phyloP scores from a whole-genome alignment of 1,140 invertebrate genomes.

The Diachasma alloeum region DNA sequence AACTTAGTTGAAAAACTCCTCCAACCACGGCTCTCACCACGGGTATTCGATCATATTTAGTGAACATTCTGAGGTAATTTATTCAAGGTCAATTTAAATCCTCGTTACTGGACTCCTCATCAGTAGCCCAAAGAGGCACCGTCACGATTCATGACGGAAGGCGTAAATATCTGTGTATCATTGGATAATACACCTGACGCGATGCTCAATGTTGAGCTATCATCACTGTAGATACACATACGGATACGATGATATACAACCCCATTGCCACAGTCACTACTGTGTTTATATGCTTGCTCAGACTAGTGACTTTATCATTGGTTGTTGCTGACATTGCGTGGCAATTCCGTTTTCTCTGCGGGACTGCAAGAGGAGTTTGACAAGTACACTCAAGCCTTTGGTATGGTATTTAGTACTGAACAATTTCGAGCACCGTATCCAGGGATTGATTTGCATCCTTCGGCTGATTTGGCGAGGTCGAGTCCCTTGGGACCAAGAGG shows the following conservation, averaged over 20 bases:
- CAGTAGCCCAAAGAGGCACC: neutral
- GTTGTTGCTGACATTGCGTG: slow-evolving; percentile 22
- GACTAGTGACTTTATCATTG: neutral
- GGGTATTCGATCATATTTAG: neutral
- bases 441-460: slow-evolving; percentile 64
- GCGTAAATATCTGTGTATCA: neutral
- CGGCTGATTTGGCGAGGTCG: slow-evolving; percentile 58
- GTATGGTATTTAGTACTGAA: slow-evolving; percentile 29
- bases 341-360: slow-evolving; percentile 22
- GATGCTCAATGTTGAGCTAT: neutral
- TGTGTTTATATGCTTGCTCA: neutral
- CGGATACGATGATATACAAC: neutral
- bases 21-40: neutral
- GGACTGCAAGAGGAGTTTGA: slow-evolving; percentile 54
- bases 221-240: neutral
- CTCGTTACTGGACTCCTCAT: neutral
- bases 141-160: neutral
- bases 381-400: slow-evolving; percentile 33
- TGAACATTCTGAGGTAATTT: neutral
- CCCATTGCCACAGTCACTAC: neutral
- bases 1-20: neutral
- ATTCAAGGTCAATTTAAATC: neutral
- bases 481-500: slow-evolving; percentile 45
- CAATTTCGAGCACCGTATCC: slow-evolving; percentile 54
- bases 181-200: neutral